phyloP scores from a whole-genome alignment of 1,140 invertebrate species.

The Bilobella aurantiaca region DNA sequence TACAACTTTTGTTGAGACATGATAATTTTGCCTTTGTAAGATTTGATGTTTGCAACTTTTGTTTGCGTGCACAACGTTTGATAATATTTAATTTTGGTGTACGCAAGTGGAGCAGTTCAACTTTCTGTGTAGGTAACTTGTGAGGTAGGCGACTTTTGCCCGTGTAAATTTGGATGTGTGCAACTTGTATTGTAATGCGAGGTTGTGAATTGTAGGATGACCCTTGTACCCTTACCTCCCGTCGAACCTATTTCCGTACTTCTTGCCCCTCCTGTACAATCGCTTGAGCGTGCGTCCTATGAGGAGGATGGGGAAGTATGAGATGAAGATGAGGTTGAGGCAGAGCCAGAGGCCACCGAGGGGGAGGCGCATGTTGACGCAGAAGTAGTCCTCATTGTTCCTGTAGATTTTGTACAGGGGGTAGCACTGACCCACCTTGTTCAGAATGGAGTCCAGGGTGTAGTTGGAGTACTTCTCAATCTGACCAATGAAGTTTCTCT shows the following conservation, averaged over 20 bases:
- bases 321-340: neutral
- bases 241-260: neutral
- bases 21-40: too few species aligned
- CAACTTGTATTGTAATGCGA: too few species aligned
- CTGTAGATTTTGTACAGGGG: neutral
- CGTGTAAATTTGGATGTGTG: too few species aligned
- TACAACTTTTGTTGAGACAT: too few species aligned
- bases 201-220: too few species aligned
- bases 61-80: too few species aligned
- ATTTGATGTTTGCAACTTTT: too few species aligned
- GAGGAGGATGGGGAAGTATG: neutral
- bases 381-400: neutral
- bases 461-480: neutral
- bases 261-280: neutral
- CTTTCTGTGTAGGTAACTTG: too few species aligned
- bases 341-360: neutral
- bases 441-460: neutral
- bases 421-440: conserved; percentile 1
- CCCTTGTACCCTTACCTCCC: too few species aligned
- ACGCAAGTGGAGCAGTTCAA: too few species aligned
- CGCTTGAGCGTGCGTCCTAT: neutral
- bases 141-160: too few species aligned
- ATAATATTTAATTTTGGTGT: too few species aligned
- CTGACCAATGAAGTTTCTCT: neutral
- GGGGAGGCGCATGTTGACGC: neutral